Conservation (phyloP, 2,888 invertebrate species). For the Himalopsyche kuldschensis region DNA sequence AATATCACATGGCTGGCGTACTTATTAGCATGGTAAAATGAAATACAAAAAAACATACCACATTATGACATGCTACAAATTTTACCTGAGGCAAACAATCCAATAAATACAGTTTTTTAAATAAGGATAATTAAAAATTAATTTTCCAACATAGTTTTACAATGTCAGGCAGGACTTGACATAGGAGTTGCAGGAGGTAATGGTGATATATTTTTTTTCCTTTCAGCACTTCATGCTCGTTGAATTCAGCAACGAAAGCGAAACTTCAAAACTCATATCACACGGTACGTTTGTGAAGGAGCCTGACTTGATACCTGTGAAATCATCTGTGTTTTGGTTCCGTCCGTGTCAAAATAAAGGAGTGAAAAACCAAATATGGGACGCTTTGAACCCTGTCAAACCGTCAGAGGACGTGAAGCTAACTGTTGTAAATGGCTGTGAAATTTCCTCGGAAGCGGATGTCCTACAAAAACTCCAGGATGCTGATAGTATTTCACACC, state of each 20-base stretch:
- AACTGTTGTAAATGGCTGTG: slow-evolving; percentile 54
- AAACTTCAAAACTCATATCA: slow-evolving; percentile 60
- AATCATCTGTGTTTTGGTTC: slow-evolving; percentile 76
- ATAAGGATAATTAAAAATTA: too few species aligned
- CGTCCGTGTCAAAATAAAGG: slow-evolving; percentile 51
- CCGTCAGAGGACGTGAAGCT: slow-evolving; percentile 42
- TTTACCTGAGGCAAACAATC: too few species aligned
- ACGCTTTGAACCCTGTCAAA: slow-evolving; percentile 23
- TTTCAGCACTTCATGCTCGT: slow-evolving; percentile 74
- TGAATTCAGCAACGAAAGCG: slow-evolving; percentile 64
- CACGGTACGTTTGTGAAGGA: slow-evolving; percentile 62
- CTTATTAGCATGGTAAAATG: too few species aligned
- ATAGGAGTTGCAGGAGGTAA: too few species aligned
- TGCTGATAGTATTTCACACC: slow-evolving; percentile 63
- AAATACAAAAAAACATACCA: too few species aligned
- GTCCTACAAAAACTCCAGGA: slow-evolving; percentile 55
- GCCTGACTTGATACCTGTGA: slow-evolving; percentile 63
- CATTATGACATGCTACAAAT: too few species aligned
- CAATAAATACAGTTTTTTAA: too few species aligned
- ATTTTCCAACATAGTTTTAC: too few species aligned
- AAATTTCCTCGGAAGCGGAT: slow-evolving; percentile 49
- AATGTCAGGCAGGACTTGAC: too few species aligned
- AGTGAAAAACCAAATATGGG: slow-evolving; percentile 35
- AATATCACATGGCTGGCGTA: too few species aligned
- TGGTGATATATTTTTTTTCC: slow-evolving; percentile 8